Conservation (phyloP, 2,888 invertebrate species). For the Chrysolina americana region DNA sequence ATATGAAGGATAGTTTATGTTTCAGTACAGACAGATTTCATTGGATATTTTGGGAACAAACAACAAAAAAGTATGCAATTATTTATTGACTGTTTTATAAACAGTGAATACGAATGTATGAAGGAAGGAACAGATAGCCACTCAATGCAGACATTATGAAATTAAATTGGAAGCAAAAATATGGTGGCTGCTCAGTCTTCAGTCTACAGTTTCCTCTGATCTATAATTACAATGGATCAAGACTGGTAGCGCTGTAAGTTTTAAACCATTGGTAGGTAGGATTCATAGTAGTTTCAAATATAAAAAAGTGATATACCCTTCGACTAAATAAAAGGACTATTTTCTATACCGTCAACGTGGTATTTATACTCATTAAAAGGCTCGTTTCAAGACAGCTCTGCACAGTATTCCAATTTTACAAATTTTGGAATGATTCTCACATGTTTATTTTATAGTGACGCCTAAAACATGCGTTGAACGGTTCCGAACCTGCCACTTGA, state of each 20-base stretch:
- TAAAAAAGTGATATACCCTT: neutral
- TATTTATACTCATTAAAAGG: conserved; percentile 6
- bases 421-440: conserved; percentile 54
- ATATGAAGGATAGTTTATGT: no score
- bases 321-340: neutral
- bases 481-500: conserved; percentile 8
- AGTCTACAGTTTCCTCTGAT: neutral
- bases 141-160: neutral
- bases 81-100: neutral
- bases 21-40: no score
- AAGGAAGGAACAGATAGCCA: neutral
- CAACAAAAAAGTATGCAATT: no score
- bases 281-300: no score
- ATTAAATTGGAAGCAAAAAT: neutral
- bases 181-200: neutral
- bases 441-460: conserved; percentile 48
- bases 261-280: neutral
- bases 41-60: no score
- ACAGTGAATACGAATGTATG: neutral
- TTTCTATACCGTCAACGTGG: neutral
- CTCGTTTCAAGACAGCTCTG: conserved; percentile 20
- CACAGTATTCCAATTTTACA: conserved; percentile 32
- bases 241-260: neutral
- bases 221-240: neutral
- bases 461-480: conserved; percentile 51